Evolutionary conservation across 2,888 invertebrate species (phyloP), one percentile per base, ranked within the genome.

Genomic region (Zootermopsis nevadensis): DNA sequence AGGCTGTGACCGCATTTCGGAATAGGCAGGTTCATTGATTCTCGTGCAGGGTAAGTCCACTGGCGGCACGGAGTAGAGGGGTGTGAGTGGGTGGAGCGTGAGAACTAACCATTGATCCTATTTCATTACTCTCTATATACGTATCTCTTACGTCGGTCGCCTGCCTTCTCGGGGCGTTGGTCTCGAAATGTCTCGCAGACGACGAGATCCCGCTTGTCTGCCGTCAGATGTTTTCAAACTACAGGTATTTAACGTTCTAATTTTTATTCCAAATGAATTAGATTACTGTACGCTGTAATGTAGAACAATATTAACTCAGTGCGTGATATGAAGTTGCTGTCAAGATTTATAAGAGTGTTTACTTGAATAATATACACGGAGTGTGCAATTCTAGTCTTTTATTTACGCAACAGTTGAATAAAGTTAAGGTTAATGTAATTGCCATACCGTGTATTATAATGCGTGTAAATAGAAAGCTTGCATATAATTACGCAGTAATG

Each of bases 221-320:
- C 79, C 53, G 79, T 79, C 79, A 79, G 79, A 79, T 79, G 79
- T 79, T 79, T 79, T 79, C 79, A 60, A 66, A 79, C 66, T 60
- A 66, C 60, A 79, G 66, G 79, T 79, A 79, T 79, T 79, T 60
- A 31, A 35, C 79, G 66, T 60, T 79, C n/a, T 55, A 22, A 48
- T 79, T 79, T 79, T 60, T 38, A 79, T 79, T 35, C 6, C n/a
- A 60, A 27, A 6, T 60, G 60, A 27, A n/a, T 8, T 60, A 60
- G 33, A 69, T 31, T 69, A 69, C 19, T 69, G 69, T 33, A 69
- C 33, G 69, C 27, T 60, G n/a, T 60, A 8, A n/a, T 27, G 24
- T 60, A 60, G 27, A 27, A 60, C n/a, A 3, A n/a, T 48, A 19
- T 48, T 60, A 60, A 1, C 19, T 19, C 60, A 6, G n/a, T 6